Evolutionary conservation across 2,113 vertebrate species (phyloP).

Genomic region (Oenanthe melanoleuca): DNA sequence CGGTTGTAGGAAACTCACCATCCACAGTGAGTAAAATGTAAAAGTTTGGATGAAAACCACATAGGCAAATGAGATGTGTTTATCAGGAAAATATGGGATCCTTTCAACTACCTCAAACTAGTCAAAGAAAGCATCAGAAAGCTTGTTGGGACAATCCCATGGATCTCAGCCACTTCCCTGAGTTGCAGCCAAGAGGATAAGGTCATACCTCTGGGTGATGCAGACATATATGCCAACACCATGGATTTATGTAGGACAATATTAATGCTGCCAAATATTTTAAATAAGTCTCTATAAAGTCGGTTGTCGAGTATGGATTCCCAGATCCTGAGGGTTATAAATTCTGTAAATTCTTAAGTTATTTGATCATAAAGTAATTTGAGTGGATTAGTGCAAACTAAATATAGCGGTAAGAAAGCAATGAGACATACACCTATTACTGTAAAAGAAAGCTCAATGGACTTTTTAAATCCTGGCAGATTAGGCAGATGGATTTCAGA

Average conservation of each 20-base stretch:
- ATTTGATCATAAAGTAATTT: not conserved
- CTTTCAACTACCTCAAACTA: not conserved
- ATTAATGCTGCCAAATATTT: not conserved
- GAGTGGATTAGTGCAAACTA: not conserved
- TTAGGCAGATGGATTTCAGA: not conserved
- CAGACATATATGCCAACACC: not conserved
- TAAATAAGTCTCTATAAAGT: not conserved
- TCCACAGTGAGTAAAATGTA: not conserved
- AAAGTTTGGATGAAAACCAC: not conserved
- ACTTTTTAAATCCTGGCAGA: not conserved
- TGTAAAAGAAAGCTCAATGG: not conserved
- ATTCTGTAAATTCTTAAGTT: not conserved
- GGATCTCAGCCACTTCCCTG: not conserved
- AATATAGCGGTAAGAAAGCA: not conserved
- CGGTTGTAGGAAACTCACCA: not conserved
- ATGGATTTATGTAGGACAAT: not conserved
- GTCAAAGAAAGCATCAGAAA: not conserved
- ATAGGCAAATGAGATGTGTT: not conserved
- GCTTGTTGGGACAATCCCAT: not conserved
- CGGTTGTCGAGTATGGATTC: not conserved
- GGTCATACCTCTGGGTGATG: not conserved
- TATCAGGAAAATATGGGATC: accelerated
- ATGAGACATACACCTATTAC: not conserved
- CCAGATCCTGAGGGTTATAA: not conserved
- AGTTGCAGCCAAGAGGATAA: not conserved